These are phyloP conservation scores for Mesorhabditis belari DNA, from an alignment of 2,888 invertebrate species.

Conservation along the genomic window DNA sequence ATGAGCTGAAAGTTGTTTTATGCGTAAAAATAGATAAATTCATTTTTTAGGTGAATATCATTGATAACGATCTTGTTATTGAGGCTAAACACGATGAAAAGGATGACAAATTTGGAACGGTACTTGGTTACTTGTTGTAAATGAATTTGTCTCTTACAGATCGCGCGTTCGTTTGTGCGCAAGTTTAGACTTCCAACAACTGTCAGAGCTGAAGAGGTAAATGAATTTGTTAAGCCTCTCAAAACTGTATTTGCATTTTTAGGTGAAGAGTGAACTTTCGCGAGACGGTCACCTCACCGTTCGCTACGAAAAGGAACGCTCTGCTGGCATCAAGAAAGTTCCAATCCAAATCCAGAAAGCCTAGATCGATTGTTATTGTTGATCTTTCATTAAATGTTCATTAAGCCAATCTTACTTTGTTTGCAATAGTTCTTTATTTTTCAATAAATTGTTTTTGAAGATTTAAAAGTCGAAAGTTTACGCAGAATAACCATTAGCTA, in stretches of 20 bases:
- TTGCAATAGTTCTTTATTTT: too few relatives aligned
- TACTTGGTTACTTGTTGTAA: conserved; percentile 2
- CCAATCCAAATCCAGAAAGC: background rate
- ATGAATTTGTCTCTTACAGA: conserved; percentile 11
- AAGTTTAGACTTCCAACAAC: conserved; percentile 37
- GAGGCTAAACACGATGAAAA: conserved; percentile 43
- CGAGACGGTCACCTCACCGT: conserved; percentile 38
- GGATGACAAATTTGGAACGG: conserved; percentile 35
- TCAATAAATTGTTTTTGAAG: too few relatives aligned
- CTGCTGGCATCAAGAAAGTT: background rate
- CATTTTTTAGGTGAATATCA: conserved; percentile 23
- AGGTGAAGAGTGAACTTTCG: conserved; percentile 31
- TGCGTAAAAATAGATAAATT: background rate
- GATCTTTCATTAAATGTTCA: too few relatives aligned
- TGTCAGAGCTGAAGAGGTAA: conserved; percentile 31
- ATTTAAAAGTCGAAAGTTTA: too few relatives aligned
- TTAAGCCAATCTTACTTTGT: too few relatives aligned
- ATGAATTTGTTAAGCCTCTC: too few relatives aligned
- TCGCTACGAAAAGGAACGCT: conserved; percentile 31
- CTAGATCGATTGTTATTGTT: too few relatives aligned
- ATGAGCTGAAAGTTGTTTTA: conserved; percentile 34
- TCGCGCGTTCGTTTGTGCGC: conserved; percentile 36
- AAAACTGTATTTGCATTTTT: background rate
- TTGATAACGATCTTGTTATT: conserved; percentile 36
- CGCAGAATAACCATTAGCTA: too few relatives aligned